A percentile compares a stretch with the other conserved stretches of the same genome.
These are phyloP conservation scores for Pocota personata DNA, from an alignment of 2,888 invertebrate species.

Conservation along the genomic window DNA sequence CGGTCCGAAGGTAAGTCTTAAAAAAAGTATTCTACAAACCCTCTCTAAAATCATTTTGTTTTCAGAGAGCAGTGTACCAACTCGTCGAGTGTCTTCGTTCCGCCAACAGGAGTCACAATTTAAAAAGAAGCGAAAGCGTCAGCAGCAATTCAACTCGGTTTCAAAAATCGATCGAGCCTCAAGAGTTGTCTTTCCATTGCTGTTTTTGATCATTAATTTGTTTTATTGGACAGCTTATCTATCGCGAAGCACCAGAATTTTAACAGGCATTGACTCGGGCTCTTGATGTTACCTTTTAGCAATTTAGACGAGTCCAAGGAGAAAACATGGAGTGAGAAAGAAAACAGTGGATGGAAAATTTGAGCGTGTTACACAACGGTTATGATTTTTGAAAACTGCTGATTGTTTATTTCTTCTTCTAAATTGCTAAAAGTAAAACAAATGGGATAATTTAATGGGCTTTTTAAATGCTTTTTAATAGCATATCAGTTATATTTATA, in stretches of 20 bases:
- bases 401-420: slow-evolving; percentile 69
- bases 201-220: slow-evolving; percentile 89
- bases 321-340: slow-evolving; percentile 75
- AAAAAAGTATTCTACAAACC: not conserved
- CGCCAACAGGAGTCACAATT: slow-evolving; percentile 80
- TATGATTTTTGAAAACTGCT: slow-evolving; percentile 24
- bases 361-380: not conserved
- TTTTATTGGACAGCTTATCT: slow-evolving; percentile 92
- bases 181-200: slow-evolving; percentile 89
- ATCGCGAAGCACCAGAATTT: slow-evolving; percentile 84
- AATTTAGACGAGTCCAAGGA: slow-evolving; percentile 81
- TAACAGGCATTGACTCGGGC: slow-evolving; percentile 78
- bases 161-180: slow-evolving; percentile 91
- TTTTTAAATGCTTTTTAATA: slow-evolving; percentile 45
- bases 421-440: slow-evolving; percentile 65
- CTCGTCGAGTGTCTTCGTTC: slow-evolving; percentile 79
- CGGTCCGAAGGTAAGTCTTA: slow-evolving; percentile 76
- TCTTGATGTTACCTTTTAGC: slow-evolving; percentile 83
- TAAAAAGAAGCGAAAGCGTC: slow-evolving; percentile 81
- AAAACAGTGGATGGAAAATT: not conserved
- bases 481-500: not conserved
- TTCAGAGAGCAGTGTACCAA: slow-evolving; percentile 42
- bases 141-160: slow-evolving; percentile 90
- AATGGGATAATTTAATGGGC: slow-evolving; percentile 35
- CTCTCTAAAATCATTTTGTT: not conserved